phyloP scores from a whole-genome alignment of 2,113 vertebrate genomes.

The Setophaga petechia region DNA sequence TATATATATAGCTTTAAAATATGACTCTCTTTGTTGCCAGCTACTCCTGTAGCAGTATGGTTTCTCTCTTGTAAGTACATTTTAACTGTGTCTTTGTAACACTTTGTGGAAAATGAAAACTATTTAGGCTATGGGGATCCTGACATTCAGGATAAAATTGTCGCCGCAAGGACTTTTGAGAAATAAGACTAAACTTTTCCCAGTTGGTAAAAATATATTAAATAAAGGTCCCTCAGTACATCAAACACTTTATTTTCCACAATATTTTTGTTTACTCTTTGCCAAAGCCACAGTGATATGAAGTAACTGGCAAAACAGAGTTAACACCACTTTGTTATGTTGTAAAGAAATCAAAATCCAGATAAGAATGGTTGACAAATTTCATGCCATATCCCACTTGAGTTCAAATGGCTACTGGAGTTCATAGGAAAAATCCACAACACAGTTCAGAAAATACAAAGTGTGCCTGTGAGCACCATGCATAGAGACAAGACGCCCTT shows the following conservation, averaged over 20 bases:
- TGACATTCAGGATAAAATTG: neutral
- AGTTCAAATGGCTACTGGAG: neutral
- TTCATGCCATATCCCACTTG: neutral
- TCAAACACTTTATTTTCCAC: neutral
- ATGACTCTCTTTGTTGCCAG: neutral
- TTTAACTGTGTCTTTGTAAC: neutral
- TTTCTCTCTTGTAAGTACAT: neutral
- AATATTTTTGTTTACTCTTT: neutral
- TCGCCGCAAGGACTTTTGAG: neutral
- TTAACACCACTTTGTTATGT: neutral
- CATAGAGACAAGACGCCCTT: neutral
- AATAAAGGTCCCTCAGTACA: neutral
- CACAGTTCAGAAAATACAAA: neutral
- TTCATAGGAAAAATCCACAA: neutral
- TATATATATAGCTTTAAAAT: neutral
- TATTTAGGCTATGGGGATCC: neutral
- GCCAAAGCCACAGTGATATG: neutral
- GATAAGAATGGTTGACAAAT: neutral
- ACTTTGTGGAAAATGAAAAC: neutral
- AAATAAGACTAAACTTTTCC: neutral
- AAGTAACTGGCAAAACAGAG: neutral
- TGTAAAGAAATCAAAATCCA: neutral
- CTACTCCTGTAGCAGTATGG: neutral
- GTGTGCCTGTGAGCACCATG: fast-evolving
- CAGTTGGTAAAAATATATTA: neutral